Percentiles rank a stretch among this genome's conserved stretches.
Conservation (phyloP, 2,888 invertebrate genomes). For the Ochlodes sylvanus region DNA sequence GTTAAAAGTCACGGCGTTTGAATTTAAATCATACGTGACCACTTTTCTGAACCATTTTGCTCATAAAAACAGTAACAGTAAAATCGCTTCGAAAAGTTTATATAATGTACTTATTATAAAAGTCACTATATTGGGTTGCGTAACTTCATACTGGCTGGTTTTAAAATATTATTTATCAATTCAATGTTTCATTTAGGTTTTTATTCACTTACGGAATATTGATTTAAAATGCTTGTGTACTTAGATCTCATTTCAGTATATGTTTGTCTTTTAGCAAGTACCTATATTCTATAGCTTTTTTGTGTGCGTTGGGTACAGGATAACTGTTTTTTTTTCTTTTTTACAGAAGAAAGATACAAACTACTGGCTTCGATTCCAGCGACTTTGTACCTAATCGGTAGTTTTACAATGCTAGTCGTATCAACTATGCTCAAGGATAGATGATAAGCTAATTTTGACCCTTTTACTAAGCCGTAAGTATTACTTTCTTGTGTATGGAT, state of each 20-base stretch:
- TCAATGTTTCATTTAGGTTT: neutral
- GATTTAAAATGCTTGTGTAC: slow-evolving; percentile 7
- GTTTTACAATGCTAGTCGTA: slow-evolving; percentile 87
- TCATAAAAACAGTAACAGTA: neutral
- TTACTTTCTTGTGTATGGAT: slow-evolving; percentile 12
- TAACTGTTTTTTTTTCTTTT: slow-evolving; percentile 48
- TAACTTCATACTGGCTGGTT: neutral
- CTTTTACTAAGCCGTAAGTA: slow-evolving; percentile 38
- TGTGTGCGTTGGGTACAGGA: neutral
- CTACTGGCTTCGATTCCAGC: slow-evolving; percentile 92
- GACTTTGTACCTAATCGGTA: slow-evolving; percentile 89
- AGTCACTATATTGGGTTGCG: neutral
- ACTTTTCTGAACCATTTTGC: neutral
- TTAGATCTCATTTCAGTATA: neutral
- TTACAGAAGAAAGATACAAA: slow-evolving; percentile 91
- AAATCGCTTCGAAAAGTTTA: neutral
- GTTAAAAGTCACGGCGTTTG: slow-evolving; percentile 7
- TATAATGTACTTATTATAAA: too few species aligned
- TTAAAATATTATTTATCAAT: neutral
- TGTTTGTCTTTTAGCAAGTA: neutral
- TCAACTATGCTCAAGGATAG: slow-evolving; percentile 71
- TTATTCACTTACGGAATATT: neutral
- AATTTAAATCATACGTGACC: neutral
- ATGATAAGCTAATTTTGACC: slow-evolving; percentile 58
- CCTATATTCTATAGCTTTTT: neutral